These are phyloP conservation scores for Clunio marinus DNA, from an alignment of 2,888 invertebrate species.

Conservation along the genomic window DNA sequence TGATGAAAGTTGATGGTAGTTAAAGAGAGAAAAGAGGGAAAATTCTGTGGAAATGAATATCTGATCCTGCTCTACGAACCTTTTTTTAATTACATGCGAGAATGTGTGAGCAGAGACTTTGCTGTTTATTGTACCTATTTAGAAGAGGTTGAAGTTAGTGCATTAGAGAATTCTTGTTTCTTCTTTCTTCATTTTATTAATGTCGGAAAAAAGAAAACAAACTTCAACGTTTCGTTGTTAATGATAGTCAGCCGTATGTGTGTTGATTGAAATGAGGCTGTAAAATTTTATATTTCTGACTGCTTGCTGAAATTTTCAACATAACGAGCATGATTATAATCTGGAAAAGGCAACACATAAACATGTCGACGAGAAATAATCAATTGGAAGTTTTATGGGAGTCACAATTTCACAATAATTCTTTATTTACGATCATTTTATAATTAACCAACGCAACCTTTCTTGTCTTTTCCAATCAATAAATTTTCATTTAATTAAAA, in stretches of 20 bases:
- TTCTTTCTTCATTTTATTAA: background rate
- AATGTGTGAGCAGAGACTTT: too few relatives aligned
- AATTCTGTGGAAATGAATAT: too few relatives aligned
- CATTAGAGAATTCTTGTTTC: background rate
- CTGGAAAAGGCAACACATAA: background rate
- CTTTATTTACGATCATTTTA: background rate
- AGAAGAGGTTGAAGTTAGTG: background rate
- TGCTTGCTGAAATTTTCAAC: background rate
- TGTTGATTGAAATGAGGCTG: background rate
- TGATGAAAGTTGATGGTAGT: slow-evolving; percentile 14
- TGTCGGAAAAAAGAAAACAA: background rate
- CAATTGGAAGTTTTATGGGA: background rate
- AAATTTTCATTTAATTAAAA: slow-evolving; percentile 30
- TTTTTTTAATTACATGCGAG: slow-evolving; percentile 30
- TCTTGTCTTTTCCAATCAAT: background rate
- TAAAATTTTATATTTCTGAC: slow-evolving; percentile 6
- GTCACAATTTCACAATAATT: background rate
- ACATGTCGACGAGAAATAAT: background rate
- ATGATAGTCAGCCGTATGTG: background rate
- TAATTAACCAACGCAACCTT: background rate
- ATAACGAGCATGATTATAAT: background rate
- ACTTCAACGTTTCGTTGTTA: too few relatives aligned
- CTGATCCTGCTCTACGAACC: slow-evolving; percentile 7
- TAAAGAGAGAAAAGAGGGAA: background rate
- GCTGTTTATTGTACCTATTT: too few relatives aligned